These are phyloP conservation scores for Cyclina sinensis DNA, from an alignment of 1,140 invertebrate genomes.

Conservation along the genomic window DNA sequence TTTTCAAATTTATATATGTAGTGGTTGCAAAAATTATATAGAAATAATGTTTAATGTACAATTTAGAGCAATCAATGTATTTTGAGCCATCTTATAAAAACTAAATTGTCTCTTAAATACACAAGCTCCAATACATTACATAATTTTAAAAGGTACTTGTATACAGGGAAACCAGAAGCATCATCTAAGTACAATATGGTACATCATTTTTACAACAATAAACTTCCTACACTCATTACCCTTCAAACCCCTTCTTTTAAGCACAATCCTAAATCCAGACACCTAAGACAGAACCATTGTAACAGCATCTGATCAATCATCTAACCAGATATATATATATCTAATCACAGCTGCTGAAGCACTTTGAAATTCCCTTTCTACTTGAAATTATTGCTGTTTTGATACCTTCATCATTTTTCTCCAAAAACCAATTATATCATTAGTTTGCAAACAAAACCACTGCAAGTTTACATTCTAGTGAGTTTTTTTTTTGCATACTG, in stretches of 20 bases:
- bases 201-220: no score
- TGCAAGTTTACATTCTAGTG: background rate
- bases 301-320: constrained; percentile 1
- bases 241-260: background rate
- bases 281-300: background rate
- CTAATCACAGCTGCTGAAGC: background rate
- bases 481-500: no score
- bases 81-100: no score
- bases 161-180: no score
- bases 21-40: no score
- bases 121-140: no score
- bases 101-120: no score
- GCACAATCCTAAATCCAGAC: background rate
- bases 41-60: no score
- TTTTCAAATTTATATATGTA: no score
- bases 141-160: no score
- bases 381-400: background rate
- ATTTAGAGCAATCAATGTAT: no score
- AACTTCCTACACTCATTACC: background rate
- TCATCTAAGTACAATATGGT: no score
- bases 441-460: constrained; percentile 23
- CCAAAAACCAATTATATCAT: constrained; percentile 3
- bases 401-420: background rate
- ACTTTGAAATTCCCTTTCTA: background rate
- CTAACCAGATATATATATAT: background rate